Evolutionary conservation across 2,113 vertebrate genomes (phyloP), one percentile per base, ranked within the genome.

Genomic region (Anhinga anhinga): DNA sequence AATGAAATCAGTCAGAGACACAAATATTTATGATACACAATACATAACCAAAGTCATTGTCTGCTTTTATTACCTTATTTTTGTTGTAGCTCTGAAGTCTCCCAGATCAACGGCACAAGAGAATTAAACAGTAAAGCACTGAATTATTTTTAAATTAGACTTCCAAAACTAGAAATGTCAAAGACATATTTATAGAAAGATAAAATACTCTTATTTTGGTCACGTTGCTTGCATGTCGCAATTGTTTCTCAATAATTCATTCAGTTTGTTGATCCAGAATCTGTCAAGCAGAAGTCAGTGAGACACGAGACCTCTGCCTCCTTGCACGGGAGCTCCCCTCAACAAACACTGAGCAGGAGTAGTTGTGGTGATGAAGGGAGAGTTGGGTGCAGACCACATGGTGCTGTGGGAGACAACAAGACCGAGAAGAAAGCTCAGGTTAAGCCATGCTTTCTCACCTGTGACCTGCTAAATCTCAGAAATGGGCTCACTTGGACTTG

Each of bases 11-110:
- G 93, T 97, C 93, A 91, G 92, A 97, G 71, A 95, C 79, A 93
- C 96, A 96, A 97, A 97, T 98, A 98, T 98, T 96, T 97, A 96
- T 97, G 90, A 97, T 81, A 77, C 95, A 87, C 88, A 95, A 91
- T 95, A 90, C 93, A 95, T 97, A 96, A 92, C 58, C 96, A 92
- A 97, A 98, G 82, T 79, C 83, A 92, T 59, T 97, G 97, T 97
- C 85, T 93, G 95, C 93, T 96, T 96, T 97, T 92, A 97, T 98
- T 97, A 93, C 90, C 95, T 91, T 95, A 83, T 94, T 97, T 97
- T 94, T 93, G 95, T 70, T 94, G 80, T 82, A 26, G 42, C 93
- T 98, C 96, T 95, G 74, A 97, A 97, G 82, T 76, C 72, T 96
- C 94, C 91, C 94, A 89, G 62, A 95, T 94, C 91, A 90, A 86